Conservation (phyloP, 1,140 invertebrate genomes). For the Branchinecta lindahli region DNA sequence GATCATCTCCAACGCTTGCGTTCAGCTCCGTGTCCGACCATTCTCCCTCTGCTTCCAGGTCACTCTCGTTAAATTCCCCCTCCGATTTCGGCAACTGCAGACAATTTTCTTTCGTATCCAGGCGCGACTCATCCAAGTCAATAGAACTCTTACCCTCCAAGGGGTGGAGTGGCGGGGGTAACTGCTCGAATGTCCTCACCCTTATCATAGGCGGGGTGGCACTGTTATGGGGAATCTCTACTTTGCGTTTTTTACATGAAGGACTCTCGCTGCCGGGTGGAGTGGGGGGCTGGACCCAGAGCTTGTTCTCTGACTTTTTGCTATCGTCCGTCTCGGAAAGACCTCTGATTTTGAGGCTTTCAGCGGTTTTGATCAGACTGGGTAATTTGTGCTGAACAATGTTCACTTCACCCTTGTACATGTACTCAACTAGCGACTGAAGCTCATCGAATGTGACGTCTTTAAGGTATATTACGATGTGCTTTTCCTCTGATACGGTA, state of each 20-base stretch:
- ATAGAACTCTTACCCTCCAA: not conserved
- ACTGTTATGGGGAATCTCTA: not conserved
- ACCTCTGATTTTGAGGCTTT: slow-evolving; percentile 17
- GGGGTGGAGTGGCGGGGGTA: not conserved
- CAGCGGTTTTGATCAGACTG: slow-evolving; percentile 16
- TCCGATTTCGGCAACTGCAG: not conserved
- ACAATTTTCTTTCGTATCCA: not conserved
- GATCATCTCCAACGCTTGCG: not conserved
- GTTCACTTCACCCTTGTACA: slow-evolving; percentile 19
- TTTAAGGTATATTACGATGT: slow-evolving; percentile 14
- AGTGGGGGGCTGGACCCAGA: not conserved
- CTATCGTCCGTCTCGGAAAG: slow-evolving; percentile 7
- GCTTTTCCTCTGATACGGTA: slow-evolving; percentile 3
- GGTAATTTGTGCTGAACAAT: slow-evolving; percentile 16
- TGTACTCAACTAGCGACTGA: slow-evolving; percentile 16
- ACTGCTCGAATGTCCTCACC: not conserved
- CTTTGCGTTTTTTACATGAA: not conserved
- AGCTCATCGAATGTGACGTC: slow-evolving; percentile 16
- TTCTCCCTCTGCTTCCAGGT: not conserved
- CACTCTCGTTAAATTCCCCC: not conserved
- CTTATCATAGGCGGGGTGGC: not conserved
- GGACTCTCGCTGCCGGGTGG: not conserved
- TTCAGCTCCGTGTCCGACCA: not conserved
- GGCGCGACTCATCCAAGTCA: not conserved
- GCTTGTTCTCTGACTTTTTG: not conserved